Base-by-base conservation (phyloP, 1,140 invertebrate genomes). In the Calycopis cecrops region DNA sequence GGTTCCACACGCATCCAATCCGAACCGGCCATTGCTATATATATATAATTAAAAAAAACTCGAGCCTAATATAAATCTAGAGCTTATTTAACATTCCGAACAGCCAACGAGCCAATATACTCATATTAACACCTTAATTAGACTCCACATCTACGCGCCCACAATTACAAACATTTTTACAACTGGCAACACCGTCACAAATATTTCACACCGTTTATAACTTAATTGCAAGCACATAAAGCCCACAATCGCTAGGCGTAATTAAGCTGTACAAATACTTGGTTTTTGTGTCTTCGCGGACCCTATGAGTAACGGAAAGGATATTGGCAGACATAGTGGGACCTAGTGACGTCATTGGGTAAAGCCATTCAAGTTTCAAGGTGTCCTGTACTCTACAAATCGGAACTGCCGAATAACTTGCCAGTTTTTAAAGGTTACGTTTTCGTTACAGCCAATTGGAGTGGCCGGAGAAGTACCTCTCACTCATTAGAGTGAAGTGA, bases 71-170 rank as follows among this genome's bases (percentile, higher is more conserved):
- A 40, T 1, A n/a, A 37, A 8, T 40, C 1, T 44, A 17, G 40
- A 16, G 14, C 40, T 44, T 17, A 44, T 44, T 44, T 18, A 44
- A 44, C 52, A 53, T 44, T 53, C 38, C 11, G 40, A 53, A 28
- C 17, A 53, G 12, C 38, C 37, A 53, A 53, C 17, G 21, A 52
- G 51, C 63, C 56, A 55, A 55, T 59, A 61, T 60, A 67, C 59
- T 34, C 42, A 40, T 21, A 52, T 40, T 70, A 69, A 77, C 68
- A 70, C 69, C 67, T 79, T 81, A 76, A 81, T 79, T 77, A 79
- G 71, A 71, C 65, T 60, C 57, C 60, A 56, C 59, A 58, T 67
- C 59, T 62, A 75, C 65, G 69, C 67, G 63, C 54, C 49, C 54
- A 61, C 65, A 73, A 79, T 73, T 65, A 75, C 72, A 65, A 65